Evolutionary conservation across 2,888 invertebrate genomes (phyloP), one percentile per base, ranked within the genome.

Genomic region (Hydrotaea cyrtoneurina): DNA sequence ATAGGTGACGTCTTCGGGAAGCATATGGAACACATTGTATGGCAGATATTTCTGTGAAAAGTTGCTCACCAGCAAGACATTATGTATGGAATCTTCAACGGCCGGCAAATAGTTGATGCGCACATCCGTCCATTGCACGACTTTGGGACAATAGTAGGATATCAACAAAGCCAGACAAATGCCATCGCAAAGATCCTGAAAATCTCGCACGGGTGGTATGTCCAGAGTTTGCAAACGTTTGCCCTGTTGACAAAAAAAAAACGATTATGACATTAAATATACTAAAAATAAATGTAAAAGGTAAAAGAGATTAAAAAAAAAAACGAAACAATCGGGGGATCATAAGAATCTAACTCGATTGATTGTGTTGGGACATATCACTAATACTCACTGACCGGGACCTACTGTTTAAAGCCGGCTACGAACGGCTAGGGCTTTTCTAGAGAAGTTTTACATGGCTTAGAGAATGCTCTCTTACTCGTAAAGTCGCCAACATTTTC

Each of bases 1-100:
- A 91, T 98, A 98, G 53, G 98, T 96, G 87, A 98, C 95, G 92
- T 99, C 98, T 92, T 98, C 98, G n/a, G 97, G 97, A 93, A 96
- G 95, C 95, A 98, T 96, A 93, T 98, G 98, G 94, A 98, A 98
- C 91, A 97, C 96, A 90, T 96, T 95, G 91, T 96, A 95, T 89
- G 98, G 97, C 92, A 98, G 94, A 92, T 96, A 95, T 90, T 95
- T 94, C 89, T 94, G 94, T 92, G 98, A 98, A 94, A 98, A 98
- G 91, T 96, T 95, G 92, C 96, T 95, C 86, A 98, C 96, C 90
- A 98, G 94, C 92, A 96, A 95, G 76, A 98, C 95, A 93, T 98
- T 98, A 93, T 98, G 96, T 88, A 98, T 94, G 88, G 97, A 97
- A 93, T 98, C 98, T 87, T 93, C 93, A 36, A 93, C 92, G 19